These are phyloP conservation scores for Graptemys geographica DNA, from an alignment of 2,797 vertebrate species.

Conservation along the genomic window DNA sequence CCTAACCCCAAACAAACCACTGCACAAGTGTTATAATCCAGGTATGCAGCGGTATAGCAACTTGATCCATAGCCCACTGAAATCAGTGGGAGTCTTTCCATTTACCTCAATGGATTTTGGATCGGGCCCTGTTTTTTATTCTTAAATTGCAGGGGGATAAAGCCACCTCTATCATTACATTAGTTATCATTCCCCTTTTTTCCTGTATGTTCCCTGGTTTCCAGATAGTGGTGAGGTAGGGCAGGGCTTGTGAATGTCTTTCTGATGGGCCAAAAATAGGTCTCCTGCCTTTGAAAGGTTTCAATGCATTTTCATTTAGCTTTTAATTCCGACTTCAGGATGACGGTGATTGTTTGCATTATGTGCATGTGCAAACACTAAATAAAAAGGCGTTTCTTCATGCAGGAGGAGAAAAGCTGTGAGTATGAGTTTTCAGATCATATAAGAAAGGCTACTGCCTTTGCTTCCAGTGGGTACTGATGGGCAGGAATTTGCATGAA, in stretches of 20 bases:
- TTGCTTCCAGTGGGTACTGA: neutral
- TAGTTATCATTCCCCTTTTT: neutral
- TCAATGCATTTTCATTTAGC: fast-evolving
- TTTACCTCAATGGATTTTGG: neutral
- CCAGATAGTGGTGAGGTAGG: neutral
- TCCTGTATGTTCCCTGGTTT: neutral
- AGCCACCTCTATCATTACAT: neutral
- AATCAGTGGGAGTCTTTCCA: neutral
- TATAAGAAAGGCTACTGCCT: neutral
- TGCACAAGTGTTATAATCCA: neutral
- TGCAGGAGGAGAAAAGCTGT: neutral
- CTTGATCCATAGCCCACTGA: neutral
- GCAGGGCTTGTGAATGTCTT: neutral
- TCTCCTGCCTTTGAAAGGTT: neutral
- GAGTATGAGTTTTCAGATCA: neutral
- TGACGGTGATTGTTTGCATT: neutral
- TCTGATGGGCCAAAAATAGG: neutral
- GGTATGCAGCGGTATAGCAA: neutral
- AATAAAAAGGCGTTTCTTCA: neutral
- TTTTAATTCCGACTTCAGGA: neutral
- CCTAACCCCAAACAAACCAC: neutral
- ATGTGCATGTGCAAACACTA: fast-evolving
- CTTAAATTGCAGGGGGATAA: neutral
- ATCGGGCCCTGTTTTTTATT: neutral
- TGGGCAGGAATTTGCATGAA: neutral